Base-by-base conservation (phyloP, 2,888 invertebrate genomes). In the Pristionchus maxplancki region DNA sequence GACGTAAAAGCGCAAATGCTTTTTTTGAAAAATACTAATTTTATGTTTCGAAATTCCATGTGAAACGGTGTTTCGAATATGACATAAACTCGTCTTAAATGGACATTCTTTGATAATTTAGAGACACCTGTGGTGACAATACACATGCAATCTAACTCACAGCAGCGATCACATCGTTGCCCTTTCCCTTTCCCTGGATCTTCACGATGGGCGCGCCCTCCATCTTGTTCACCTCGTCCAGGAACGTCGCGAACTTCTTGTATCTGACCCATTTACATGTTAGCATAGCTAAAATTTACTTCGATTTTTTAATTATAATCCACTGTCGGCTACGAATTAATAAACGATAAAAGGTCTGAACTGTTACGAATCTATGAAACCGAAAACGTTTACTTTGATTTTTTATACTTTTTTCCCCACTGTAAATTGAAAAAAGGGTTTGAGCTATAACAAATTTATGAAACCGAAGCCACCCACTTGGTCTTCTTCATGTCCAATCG, bases 401-500 rank as follows among this genome's bases (percentile, higher is more conserved):
- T 58, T 4, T 20, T 58, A 11, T 58, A 4, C 20, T 3, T 58
- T 6, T 3, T 17, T 1, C 20, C 24, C 20, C 24, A 24, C 20
- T 58, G 58, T 17, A 58, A 2, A 58, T 20, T 6, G 1, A 4
- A 58, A 20, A 20, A 58, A 24, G 6, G 20, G 24, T 20, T 53
- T 17, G 53, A 53, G 24, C 44, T 58, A 24, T 24, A 15, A 4
- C 58, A 24, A 20, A 58, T 24, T 4, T 24, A 24, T 24, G 58
- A 58, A 81, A 81, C 81, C 13, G 58, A 28, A 81, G 48, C 48
- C 40, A 91, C 86, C 48, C 71, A 87, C 81, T 91, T 91, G 4
- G 94, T 94, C 89, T 93, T 94, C 88, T 94, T 94, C 90, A 94
- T 92, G 67, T 94, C 94, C 83, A 94, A 85, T 53, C 89, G 88